Conservation (phyloP, 1,140 invertebrate genomes). For the Camponotus floridanus region DNA sequence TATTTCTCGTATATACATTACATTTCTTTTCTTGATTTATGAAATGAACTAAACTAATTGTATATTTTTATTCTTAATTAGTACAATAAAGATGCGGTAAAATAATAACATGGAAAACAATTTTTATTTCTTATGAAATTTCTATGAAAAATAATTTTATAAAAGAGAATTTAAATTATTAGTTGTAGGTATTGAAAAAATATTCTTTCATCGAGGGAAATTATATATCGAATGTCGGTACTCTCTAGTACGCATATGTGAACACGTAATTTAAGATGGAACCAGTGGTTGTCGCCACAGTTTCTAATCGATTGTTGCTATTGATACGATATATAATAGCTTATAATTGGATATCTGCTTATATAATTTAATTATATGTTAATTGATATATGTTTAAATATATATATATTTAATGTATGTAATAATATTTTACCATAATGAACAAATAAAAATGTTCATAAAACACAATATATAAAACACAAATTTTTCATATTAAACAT, state of each 20-base stretch:
- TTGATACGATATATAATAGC: too few relatives aligned
- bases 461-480: slow-evolving; percentile 22
- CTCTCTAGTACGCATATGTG: background rate
- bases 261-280: background rate
- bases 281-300: background rate
- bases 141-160: background rate
- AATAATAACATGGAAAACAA: background rate
- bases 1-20: too few relatives aligned
- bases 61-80: background rate
- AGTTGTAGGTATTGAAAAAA: background rate
- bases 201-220: background rate
- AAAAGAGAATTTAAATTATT: slow-evolving; percentile 11
- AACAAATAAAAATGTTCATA: background rate
- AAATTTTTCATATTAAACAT: background rate
- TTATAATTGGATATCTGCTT: too few relatives aligned
- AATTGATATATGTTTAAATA: too few relatives aligned
- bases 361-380: too few relatives aligned
- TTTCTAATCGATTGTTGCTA: background rate
- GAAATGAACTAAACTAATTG: background rate
- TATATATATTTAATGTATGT: background rate
- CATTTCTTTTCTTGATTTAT: too few relatives aligned
- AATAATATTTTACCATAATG: slow-evolving; percentile 4
- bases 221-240: slow-evolving; percentile 51
- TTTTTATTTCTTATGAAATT: background rate
- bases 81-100: background rate